Base-by-base conservation (phyloP, 2,113 vertebrate species). In the Erpornis zantholeuca region DNA sequence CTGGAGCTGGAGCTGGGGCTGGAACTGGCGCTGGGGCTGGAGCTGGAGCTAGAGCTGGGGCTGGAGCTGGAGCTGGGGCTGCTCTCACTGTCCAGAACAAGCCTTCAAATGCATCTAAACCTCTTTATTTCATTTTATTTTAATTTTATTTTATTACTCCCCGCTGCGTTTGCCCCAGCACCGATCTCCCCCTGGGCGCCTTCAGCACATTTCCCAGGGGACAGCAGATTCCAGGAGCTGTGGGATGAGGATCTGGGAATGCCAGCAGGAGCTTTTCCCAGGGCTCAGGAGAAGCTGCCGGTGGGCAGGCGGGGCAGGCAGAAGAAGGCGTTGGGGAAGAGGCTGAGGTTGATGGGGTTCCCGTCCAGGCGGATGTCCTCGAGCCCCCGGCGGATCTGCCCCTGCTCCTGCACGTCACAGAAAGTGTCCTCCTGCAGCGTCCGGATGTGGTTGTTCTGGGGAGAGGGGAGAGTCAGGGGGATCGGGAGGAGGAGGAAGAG, bases 311-410 rank as follows among this genome's bases (percentile, higher is more conserved):
- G 97, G 6, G 98, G 98, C 82, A 99, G 97, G 91, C 98, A 99
- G 96, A 97, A 95, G 72, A 98, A 99, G 49, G 98, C 97, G 0
- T 88, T 61, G 38, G 98, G 92, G 77, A 98, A 98, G 87, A 96
- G 97, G 94, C 98, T 97, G 63, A 98, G 95, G 94, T 98, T 97
- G 97, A 99, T 92, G 38, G 99, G 98, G 89, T 98, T 99, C 33
- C 97, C 97, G 0, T 99, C 98, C 35, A 99, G 97, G 47, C 98
- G 97, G 64, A 98, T 96, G 84, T 99, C 98, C 92, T 99, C 98
- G 65, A 99, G 97, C 7, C 23, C 90, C 60, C 94, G 91, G 28
- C 98, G 97, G 49, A 97, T 88, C 61, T 98, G 97, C 28, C 60
- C 97, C 24, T 82, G 97, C 38, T 98, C 97, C 5, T 91, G 88